Percentiles rank a stretch among this genome's conserved stretches.
Conservation (phyloP, 1,140 invertebrate genomes). For the Drusus annulatus region DNA sequence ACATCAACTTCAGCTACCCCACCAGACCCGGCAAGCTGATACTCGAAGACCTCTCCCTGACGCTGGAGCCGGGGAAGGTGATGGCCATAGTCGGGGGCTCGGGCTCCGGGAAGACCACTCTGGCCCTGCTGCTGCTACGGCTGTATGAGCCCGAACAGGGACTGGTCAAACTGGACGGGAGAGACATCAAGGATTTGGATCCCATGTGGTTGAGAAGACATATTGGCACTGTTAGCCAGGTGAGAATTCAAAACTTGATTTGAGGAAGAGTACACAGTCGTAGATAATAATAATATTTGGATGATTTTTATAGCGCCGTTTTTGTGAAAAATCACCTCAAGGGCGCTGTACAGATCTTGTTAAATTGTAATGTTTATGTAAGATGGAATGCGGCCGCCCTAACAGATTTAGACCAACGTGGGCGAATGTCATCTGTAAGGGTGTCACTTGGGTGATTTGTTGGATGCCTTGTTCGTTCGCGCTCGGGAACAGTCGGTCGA, state of each 20-base stretch:
- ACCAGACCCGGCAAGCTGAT: slow-evolving; percentile 76
- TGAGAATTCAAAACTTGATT: slow-evolving; percentile 59
- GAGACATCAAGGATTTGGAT: slow-evolving; percentile 77
- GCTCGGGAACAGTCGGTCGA: too few species aligned
- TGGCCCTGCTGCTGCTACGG: slow-evolving; percentile 82
- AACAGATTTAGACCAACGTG: too few species aligned
- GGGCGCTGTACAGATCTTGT: too few species aligned
- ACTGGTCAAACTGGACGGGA: slow-evolving; percentile 76
- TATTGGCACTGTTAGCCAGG: slow-evolving; percentile 87
- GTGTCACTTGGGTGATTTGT: too few species aligned
- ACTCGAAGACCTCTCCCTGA: slow-evolving; percentile 80
- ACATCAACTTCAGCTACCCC: slow-evolving; percentile 84
- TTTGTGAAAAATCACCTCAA: too few species aligned
- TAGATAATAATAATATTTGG: too few species aligned
- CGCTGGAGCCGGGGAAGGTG: slow-evolving; percentile 80
- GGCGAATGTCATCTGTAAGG: too few species aligned
- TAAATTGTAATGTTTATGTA: too few species aligned
- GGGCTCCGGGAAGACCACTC: slow-evolving; percentile 90
- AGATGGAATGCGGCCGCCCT: too few species aligned
- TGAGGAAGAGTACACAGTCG: too few species aligned
- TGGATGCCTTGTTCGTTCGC: too few species aligned
- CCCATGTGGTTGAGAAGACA: slow-evolving; percentile 80
- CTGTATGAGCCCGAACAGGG: slow-evolving; percentile 87
- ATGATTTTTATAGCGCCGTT: too few species aligned
- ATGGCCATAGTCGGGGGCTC: slow-evolving; percentile 88